phyloP scores from a whole-genome alignment of 1,140 invertebrate genomes.

The Megalonaias nervosa region DNA sequence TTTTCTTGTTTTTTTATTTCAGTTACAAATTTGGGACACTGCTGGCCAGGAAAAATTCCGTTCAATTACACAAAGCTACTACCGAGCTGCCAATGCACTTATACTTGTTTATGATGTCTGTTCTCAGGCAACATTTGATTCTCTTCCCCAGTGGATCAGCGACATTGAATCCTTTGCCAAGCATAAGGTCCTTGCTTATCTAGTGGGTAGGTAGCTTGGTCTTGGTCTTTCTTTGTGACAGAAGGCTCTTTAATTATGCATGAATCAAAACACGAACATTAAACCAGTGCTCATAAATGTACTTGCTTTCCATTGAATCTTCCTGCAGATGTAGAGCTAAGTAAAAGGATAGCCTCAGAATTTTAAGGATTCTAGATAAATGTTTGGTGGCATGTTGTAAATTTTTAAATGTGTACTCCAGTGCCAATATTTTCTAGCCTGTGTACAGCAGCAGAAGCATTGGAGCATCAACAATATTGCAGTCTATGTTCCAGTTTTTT shows the following conservation, averaged over 20 bases:
- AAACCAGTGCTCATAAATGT: neutral
- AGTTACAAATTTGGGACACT: slow-evolving; percentile 91
- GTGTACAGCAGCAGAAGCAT: no score
- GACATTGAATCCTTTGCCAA: slow-evolving; percentile 98
- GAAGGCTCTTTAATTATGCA: neutral
- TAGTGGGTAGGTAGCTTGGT: slow-evolving; percentile 61
- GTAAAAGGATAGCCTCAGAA: no score
- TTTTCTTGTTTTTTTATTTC: slow-evolving; percentile 28
- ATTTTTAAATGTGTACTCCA: no score
- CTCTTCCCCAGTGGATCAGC: slow-evolving; percentile 93
- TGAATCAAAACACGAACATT: neutral
- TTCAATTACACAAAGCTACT: slow-evolving; percentile 98
- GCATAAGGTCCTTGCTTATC: slow-evolving; percentile 85
- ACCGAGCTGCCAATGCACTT: slow-evolving; percentile 96
- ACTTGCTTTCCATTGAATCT: neutral
- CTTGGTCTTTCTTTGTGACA: neutral
- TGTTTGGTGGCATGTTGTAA: no score
- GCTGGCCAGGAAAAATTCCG: slow-evolving; percentile 97
- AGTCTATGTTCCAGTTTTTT: no score
- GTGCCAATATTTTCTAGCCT: no score
- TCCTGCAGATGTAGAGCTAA: no score
- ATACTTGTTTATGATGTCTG: slow-evolving; percentile 99
- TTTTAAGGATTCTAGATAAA: no score
- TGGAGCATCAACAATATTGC: no score
- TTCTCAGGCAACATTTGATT: slow-evolving; percentile 97